These are phyloP conservation scores for Protomyctophum bolini DNA, from an alignment of 2,113 vertebrate genomes.

Conservation along the genomic window DNA sequence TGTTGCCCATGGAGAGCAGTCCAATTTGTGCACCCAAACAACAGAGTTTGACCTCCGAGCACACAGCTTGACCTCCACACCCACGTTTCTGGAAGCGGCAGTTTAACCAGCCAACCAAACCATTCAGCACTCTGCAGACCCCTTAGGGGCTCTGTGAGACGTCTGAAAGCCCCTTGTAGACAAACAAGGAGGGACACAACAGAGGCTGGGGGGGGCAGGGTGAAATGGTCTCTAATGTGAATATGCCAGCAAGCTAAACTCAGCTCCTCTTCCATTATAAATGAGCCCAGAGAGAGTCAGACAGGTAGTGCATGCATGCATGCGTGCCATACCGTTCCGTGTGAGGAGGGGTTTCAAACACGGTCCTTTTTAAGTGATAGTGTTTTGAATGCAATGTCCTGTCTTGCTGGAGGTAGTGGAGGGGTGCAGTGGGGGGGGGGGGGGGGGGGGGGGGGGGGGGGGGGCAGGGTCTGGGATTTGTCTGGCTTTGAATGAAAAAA, in stretches of 20 bases:
- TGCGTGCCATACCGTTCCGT: neutral
- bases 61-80: neutral
- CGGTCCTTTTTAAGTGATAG: neutral
- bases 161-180: neutral
- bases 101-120: neutral
- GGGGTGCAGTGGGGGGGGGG: neutral
- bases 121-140: neutral
- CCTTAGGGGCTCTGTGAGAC: neutral
- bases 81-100: neutral
- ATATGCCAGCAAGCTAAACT: conserved; percentile 19
- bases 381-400: conserved; percentile 12
- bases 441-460: neutral
- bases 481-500: conserved; percentile 11
- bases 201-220: neutral
- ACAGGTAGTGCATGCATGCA: conserved; percentile 33
- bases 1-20: neutral
- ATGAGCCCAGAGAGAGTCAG: conserved; percentile 22
- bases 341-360: neutral
- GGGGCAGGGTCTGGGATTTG: neutral
- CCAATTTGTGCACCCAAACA: neutral
- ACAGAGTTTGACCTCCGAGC: neutral
- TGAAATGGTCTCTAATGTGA: conserved; percentile 17
- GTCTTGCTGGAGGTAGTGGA: neutral
- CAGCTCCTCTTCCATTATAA: conserved; percentile 26
- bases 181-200: conserved; percentile 2